Conservation (phyloP, 2,797 vertebrate genomes). For the Peromyscus attwateri region DNA sequence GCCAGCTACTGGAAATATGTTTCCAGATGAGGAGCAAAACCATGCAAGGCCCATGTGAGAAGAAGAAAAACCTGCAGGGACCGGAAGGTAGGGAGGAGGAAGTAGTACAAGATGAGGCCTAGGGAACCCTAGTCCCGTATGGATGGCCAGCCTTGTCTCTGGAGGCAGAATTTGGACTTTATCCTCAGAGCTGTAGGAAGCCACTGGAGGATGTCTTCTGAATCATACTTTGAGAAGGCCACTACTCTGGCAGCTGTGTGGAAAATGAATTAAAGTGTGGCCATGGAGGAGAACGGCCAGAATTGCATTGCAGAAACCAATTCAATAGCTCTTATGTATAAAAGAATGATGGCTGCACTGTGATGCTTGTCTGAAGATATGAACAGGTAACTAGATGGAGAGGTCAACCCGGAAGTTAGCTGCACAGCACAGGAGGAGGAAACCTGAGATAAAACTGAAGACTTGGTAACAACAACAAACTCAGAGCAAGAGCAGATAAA, state of each 20-base stretch:
- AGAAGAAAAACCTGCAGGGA: not conserved
- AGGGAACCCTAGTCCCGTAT: not conserved
- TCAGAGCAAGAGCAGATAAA: not conserved
- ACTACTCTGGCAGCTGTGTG: not conserved
- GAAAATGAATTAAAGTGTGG: not conserved
- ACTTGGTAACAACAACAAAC: not conserved
- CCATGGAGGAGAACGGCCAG: not conserved
- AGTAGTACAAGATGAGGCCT: not conserved
- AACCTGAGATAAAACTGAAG: not conserved
- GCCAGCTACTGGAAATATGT: not conserved
- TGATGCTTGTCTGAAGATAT: not conserved
- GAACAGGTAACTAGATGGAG: not conserved
- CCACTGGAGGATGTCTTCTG: not conserved
- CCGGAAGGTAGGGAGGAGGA: rapidly evolving
- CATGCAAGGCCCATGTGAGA: not conserved
- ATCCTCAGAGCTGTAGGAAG: not conserved
- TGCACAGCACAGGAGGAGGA: not conserved
- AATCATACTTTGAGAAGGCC: not conserved
- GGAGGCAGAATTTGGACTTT: not conserved
- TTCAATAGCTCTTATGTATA: not conserved
- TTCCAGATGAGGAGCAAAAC: not conserved
- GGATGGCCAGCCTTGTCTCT: not conserved
- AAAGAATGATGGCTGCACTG: not conserved
- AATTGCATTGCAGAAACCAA: not conserved
- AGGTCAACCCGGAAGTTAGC: not conserved